Conservation (phyloP, 1,140 invertebrate genomes). For the Macrobrachium rosenbergii region DNA sequence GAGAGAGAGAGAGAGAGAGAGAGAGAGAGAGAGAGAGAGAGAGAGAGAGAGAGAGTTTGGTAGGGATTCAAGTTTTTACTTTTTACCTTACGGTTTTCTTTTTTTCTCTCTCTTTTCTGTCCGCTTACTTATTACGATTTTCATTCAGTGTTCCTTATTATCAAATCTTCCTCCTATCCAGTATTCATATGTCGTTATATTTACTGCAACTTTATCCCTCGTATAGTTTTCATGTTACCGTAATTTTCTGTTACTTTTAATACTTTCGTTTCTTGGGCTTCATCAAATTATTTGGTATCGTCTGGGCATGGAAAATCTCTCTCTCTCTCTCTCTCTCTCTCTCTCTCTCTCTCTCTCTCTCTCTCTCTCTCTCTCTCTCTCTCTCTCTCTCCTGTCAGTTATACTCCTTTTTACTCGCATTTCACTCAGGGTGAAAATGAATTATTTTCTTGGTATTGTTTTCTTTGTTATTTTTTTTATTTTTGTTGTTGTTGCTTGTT, state of each 20-base stretch:
- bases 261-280: too few relatives aligned
- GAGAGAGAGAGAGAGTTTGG: background rate
- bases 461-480: too few relatives aligned
- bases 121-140: background rate
- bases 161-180: too few relatives aligned
- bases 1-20: background rate
- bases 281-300: background rate
- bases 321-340: constrained; percentile 18
- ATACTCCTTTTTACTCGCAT: background rate
- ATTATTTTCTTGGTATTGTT: too few relatives aligned
- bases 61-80: background rate
- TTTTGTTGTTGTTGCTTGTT: too few relatives aligned
- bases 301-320: background rate
- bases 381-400: constrained; percentile 1
- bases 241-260: too few relatives aligned
- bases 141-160: too few relatives aligned
- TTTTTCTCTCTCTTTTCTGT: background rate
- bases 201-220: too few relatives aligned
- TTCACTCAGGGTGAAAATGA: background rate
- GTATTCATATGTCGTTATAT: too few relatives aligned
- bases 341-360: constrained; percentile 23
- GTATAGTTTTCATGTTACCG: too few relatives aligned
- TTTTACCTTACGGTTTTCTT: too few relatives aligned
- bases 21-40: background rate
- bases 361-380: constrained; percentile 11